Conservation (phyloP, 2,888 invertebrate genomes). For the Scaptomyza caliginosa region DNA sequence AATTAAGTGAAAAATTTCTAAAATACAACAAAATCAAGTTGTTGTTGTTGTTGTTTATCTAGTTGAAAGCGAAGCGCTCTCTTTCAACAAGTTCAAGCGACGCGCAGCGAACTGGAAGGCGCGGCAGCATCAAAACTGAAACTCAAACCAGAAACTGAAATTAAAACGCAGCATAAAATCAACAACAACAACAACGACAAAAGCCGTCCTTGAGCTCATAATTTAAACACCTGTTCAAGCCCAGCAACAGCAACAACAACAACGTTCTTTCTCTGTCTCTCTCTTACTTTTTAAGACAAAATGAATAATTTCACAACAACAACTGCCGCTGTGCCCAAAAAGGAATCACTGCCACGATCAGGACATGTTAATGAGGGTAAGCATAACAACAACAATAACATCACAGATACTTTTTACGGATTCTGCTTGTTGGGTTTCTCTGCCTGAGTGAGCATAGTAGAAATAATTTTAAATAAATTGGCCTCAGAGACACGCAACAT, state of each 20-base stretch:
- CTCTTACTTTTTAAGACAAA: slow-evolving; percentile 12
- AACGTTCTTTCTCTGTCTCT: not conserved
- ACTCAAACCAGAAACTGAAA: slow-evolving; percentile 40
- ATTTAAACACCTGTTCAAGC: slow-evolving; percentile 70
- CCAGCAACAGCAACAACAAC: slow-evolving; percentile 30
- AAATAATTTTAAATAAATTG: slow-evolving; percentile 37
- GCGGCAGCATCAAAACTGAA: slow-evolving; percentile 51
- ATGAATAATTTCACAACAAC: slow-evolving; percentile 83
- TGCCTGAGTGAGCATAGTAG: slow-evolving; percentile 38
- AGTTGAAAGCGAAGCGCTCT: slow-evolving; percentile 44
- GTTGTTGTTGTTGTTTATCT: slow-evolving; percentile 51
- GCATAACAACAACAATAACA: slow-evolving; percentile 18
- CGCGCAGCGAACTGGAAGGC: slow-evolving; percentile 57
- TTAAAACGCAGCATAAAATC: slow-evolving; percentile 22
- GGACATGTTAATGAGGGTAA: slow-evolving; percentile 87
- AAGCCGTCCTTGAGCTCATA: slow-evolving; percentile 70
- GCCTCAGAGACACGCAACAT: slow-evolving; percentile 1
- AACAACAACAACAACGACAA: slow-evolving; percentile 21
- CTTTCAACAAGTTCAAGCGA: slow-evolving; percentile 53
- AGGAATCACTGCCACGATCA: slow-evolving; percentile 87
- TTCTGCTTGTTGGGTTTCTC: slow-evolving; percentile 24
- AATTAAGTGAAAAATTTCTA: slow-evolving; percentile 66
- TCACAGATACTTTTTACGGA: not conserved
- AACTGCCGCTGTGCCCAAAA: slow-evolving; percentile 80
- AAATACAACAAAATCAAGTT: slow-evolving; percentile 18